Evolutionary conservation across 2,888 invertebrate species (phyloP).

Genomic region (Cephus pulcher): DNA sequence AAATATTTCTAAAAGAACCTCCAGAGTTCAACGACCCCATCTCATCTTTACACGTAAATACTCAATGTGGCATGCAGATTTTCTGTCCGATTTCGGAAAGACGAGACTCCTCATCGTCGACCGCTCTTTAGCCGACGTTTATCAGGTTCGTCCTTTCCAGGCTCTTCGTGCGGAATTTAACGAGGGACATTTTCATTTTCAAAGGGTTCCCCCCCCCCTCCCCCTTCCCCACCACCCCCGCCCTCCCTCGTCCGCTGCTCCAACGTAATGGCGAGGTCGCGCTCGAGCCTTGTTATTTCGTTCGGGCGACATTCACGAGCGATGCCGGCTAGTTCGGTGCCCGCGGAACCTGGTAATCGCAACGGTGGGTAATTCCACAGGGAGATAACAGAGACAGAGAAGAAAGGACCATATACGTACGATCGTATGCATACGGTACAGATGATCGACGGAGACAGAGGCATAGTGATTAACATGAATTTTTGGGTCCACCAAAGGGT

Average conservation of each 20-base stretch:
- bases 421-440: not conserved
- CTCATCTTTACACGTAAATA: not conserved
- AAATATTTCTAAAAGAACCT: not conserved
- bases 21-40: not conserved
- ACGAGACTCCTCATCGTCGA: not conserved
- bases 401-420: not conserved
- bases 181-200: conserved; percentile 44
- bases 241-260: not conserved
- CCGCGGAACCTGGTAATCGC: not conserved
- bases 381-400: not conserved
- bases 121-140: not conserved
- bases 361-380: not conserved
- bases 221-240: no score
- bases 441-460: not conserved
- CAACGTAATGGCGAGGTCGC: not conserved
- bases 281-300: not conserved
- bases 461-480: not conserved
- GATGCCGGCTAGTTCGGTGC: not conserved
- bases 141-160: not conserved
- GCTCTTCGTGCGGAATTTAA: conserved; percentile 30
- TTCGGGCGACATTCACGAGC: not conserved
- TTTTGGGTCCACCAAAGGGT: conserved; percentile 3
- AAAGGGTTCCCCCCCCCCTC: conserved; percentile 24
- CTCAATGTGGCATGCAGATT: not conserved
- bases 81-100: not conserved